A percentile compares a stretch with the other conserved stretches of the same genome.
These are phyloP conservation scores for human DNA, from an alignment of 2,113 vertebrate species.

Conservation along the genomic window DNA sequence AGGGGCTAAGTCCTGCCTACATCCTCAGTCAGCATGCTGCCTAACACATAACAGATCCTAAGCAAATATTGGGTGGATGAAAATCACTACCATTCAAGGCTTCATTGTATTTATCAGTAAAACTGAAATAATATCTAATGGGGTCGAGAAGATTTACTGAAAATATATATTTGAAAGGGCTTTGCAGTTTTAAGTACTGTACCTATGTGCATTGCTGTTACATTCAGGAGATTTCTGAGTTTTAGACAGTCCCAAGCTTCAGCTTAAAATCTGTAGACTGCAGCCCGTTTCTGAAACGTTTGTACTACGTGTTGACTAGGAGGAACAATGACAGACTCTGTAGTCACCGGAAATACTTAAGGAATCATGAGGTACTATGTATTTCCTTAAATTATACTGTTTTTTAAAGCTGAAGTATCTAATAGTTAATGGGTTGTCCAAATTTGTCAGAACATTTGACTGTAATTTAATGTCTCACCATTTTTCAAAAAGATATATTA, in stretches of 20 bases:
- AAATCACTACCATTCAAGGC: not conserved
- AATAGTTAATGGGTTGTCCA: not conserved
- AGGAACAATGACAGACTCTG: not conserved
- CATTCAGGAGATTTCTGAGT: not conserved
- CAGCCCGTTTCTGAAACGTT: not conserved
- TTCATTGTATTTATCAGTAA: not conserved
- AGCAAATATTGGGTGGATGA: not conserved
- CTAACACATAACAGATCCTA: not conserved
- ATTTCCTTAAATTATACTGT: not conserved
- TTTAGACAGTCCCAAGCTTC: not conserved
- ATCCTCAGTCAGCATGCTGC: not conserved
- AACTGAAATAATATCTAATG: not conserved
- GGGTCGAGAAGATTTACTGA: not conserved
- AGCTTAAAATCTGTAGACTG: not conserved
- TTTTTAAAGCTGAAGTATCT: not conserved
- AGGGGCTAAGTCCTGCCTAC: not conserved
- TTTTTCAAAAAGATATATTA: conserved; percentile 9
- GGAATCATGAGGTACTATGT: not conserved
- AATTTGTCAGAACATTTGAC: conserved; percentile 27
- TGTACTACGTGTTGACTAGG: not conserved
- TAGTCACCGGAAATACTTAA: not conserved
- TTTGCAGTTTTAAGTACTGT: not conserved
- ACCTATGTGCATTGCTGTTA: not conserved
- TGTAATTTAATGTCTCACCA: not conserved
- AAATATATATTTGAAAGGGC: not conserved